Percentiles rank a stretch among this genome's conserved stretches.
Conservation (phyloP, 2,797 vertebrate genomes). For the Saxicola maurus region DNA sequence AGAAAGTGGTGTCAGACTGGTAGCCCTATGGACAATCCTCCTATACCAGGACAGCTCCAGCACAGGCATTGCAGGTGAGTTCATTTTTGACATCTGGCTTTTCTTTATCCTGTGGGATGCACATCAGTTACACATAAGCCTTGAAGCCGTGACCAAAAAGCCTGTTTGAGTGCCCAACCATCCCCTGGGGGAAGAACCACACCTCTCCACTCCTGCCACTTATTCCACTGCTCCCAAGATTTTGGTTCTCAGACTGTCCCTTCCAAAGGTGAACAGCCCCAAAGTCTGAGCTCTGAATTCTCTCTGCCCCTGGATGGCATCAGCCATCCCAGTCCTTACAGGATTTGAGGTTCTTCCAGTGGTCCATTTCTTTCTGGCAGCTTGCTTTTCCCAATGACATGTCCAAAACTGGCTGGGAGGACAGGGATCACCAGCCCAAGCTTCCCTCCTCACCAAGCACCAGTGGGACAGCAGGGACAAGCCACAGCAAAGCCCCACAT, state of each 20-base stretch:
- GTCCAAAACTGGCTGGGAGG: neutral
- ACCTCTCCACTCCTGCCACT: neutral
- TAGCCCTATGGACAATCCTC: neutral
- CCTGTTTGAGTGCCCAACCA: neutral
- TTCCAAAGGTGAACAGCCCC: fast-evolving
- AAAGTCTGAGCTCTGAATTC: neutral
- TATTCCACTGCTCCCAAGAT: too few species aligned
- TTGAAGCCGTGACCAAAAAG: neutral
- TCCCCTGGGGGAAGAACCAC: neutral
- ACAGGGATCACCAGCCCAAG: neutral
- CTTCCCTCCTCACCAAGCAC: neutral
- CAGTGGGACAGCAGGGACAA: fast-evolving
- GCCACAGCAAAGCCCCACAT: fast-evolving
- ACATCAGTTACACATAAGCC: neutral
- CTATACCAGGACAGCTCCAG: neutral
- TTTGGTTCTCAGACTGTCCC: neutral
- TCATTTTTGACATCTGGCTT: neutral
- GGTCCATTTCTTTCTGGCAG: neutral
- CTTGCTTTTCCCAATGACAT: neutral
- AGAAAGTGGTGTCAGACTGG: neutral
- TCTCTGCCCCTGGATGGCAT: neutral
- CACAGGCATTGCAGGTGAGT: neutral
- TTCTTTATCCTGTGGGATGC: neutral
- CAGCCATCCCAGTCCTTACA: neutral
- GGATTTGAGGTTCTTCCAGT: neutral